Conservation (phyloP, 2,888 invertebrate species). For the Atrina japonica region DNA sequence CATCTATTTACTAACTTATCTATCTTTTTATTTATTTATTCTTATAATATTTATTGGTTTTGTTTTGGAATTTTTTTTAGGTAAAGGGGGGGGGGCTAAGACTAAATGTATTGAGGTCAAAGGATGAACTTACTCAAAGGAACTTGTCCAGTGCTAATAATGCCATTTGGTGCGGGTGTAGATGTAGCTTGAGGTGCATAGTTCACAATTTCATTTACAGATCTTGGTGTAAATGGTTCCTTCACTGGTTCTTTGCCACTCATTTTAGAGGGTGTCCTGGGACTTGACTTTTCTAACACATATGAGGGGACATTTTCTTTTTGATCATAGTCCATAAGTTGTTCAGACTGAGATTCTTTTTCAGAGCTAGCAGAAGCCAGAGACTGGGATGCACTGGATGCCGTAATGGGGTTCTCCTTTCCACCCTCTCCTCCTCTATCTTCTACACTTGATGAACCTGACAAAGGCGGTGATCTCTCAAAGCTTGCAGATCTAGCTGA, state of each 20-base stretch:
- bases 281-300: constrained; percentile 50
- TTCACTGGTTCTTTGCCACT: constrained; percentile 43
- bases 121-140: constrained; percentile 48
- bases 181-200: constrained; percentile 68
- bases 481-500: constrained; percentile 55
- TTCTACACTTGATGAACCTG: constrained; percentile 45
- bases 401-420: constrained; percentile 32
- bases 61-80: too few relatives aligned
- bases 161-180: constrained; percentile 71
- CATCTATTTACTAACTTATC: neutral
- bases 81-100: too few relatives aligned
- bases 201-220: constrained; percentile 51
- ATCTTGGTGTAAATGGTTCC: constrained; percentile 66
- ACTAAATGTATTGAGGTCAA: constrained; percentile 6
- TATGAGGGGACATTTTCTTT: constrained; percentile 61
- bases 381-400: constrained; percentile 4
- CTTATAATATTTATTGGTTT: neutral
- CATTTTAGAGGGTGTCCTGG: constrained; percentile 54
- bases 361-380: constrained; percentile 18
- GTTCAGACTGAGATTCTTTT: constrained; percentile 43
- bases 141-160: constrained; percentile 57
- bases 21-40: constrained; percentile 1
- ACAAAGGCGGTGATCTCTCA: constrained; percentile 46
- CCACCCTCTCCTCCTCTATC: constrained; percentile 42
- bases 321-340: constrained; percentile 51